Evolutionary conservation across 2,888 invertebrate species (phyloP).

Genomic region (Epirrhoe alternata): DNA sequence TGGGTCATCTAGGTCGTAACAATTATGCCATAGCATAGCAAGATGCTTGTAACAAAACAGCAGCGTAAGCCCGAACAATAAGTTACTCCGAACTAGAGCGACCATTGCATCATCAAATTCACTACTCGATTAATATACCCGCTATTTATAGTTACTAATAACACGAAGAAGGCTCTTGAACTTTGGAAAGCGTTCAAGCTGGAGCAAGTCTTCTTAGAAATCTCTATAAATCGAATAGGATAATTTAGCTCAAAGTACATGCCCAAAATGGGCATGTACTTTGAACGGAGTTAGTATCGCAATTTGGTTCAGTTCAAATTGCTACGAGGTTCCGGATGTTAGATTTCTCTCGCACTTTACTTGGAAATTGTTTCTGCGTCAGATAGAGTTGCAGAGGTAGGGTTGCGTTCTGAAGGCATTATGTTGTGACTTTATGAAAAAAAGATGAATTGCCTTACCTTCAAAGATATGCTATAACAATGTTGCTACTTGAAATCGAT

Average conservation of each 20-base stretch:
- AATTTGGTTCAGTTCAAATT: constrained; percentile 31
- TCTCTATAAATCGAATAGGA: constrained; percentile 54
- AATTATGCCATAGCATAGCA: constrained; percentile 57
- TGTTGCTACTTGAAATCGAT: not conserved
- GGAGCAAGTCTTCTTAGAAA: constrained; percentile 46
- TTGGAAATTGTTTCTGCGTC: too few species aligned
- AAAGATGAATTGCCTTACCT: not conserved
- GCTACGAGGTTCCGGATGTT: constrained; percentile 18
- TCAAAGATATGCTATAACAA: too few species aligned
- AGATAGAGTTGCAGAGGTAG: too few species aligned
- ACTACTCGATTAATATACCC: constrained; percentile 37
- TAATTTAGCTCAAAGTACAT: constrained; percentile 54
- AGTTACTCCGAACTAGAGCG: constrained; percentile 45
- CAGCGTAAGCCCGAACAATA: constrained; percentile 51
- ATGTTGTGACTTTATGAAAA: not conserved
- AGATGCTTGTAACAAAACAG: constrained; percentile 49
- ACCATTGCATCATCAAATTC: constrained; percentile 51
- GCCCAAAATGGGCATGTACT: constrained; percentile 46
- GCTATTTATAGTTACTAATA: constrained; percentile 48
- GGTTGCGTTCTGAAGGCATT: not conserved
- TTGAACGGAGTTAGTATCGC: constrained; percentile 35
- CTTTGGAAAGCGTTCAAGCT: constrained; percentile 49
- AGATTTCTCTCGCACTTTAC: constrained; percentile 11
- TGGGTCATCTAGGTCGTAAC: constrained; percentile 49
- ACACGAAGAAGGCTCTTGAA: constrained; percentile 48